These are phyloP conservation scores for Carettochelys insculpta DNA, from an alignment of 2,113 vertebrate genomes.

Conservation along the genomic window DNA sequence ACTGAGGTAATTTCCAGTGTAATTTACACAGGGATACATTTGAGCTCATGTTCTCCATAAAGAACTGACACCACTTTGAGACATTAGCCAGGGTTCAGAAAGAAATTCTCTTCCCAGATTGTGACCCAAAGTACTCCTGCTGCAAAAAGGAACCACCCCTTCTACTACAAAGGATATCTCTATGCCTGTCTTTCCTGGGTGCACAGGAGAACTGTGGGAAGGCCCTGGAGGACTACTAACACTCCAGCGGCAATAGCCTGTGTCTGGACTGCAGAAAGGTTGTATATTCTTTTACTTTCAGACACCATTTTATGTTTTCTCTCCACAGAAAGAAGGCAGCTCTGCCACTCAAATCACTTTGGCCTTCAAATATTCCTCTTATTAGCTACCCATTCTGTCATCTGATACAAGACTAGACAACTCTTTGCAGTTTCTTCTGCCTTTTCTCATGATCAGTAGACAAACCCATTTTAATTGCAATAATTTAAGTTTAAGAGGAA, in stretches of 20 bases:
- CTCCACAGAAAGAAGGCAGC: background rate
- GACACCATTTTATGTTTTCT: background rate
- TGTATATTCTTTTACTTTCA: background rate
- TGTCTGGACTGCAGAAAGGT: background rate
- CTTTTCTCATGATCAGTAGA: slow-evolving; percentile 47
- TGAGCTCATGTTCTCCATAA: rapidly evolving
- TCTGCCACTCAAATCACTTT: slow-evolving; percentile 48
- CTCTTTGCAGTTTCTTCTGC: background rate
- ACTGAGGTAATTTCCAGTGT: background rate
- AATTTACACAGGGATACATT: background rate
- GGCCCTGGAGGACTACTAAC: background rate
- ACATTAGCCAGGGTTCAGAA: background rate
- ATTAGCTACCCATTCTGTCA: background rate
- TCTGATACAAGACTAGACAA: slow-evolving; percentile 26
- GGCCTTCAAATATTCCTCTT: slow-evolving; percentile 45
- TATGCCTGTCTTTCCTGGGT: rapidly evolving
- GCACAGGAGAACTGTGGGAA: background rate
- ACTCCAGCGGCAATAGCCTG: background rate
- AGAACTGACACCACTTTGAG: background rate
- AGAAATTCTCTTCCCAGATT: background rate
- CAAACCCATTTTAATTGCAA: slow-evolving; percentile 47
- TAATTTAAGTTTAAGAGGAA: slow-evolving; percentile 25
- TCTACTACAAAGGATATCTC: background rate
- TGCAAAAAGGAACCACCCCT: background rate
- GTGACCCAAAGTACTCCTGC: background rate